A percentile compares a stretch with the other conserved stretches of the same genome.
Evolutionary conservation across 2,113 vertebrate species (phyloP).

Genomic region (Onychostruthus taczanowskii): DNA sequence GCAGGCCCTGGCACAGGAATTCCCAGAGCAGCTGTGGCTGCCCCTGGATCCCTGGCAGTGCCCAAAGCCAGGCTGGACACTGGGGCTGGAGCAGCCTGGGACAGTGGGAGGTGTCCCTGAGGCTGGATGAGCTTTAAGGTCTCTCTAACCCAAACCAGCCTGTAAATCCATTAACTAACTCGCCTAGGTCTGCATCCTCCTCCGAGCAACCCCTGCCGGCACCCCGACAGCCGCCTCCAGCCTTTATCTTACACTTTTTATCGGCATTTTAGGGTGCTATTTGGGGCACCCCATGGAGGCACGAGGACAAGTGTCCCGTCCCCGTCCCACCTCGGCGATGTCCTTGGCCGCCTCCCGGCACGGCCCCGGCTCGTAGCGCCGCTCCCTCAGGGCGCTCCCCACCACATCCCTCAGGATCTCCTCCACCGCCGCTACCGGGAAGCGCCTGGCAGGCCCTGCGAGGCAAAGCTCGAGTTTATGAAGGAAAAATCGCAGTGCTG

Average conservation of each 20-base stretch:
- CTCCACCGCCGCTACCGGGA: slow-evolving; percentile 75
- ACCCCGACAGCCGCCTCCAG: rapidly evolving
- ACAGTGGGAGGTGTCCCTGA: not conserved
- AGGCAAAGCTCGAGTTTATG: not conserved
- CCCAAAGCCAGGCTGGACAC: rapidly evolving
- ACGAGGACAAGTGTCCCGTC: not conserved
- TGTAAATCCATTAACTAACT: not conserved
- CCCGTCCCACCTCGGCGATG: slow-evolving; percentile 76
- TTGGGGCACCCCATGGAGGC: not conserved
- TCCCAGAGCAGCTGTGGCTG: not conserved
- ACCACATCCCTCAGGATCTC: slow-evolving; percentile 86
- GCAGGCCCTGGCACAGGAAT: not conserved
- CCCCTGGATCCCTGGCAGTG: not conserved
- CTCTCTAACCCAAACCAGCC: not conserved
- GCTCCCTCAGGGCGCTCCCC: slow-evolving; percentile 77
- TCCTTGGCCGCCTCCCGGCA: slow-evolving; percentile 85
- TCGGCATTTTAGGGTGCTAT: rapidly evolving
- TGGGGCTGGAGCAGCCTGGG: not conserved
- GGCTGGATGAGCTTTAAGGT: not conserved
- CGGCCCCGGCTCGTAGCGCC: slow-evolving; percentile 80
- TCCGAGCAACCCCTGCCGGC: not conserved
- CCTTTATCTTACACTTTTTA: not conserved
- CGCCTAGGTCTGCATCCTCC: rapidly evolving
- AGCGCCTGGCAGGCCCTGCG: slow-evolving; percentile 75
- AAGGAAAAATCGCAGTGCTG: not conserved